Evolutionary conservation across 2,113 vertebrate genomes (phyloP).

Genomic region (Petrocephalus zakoni): DNA sequence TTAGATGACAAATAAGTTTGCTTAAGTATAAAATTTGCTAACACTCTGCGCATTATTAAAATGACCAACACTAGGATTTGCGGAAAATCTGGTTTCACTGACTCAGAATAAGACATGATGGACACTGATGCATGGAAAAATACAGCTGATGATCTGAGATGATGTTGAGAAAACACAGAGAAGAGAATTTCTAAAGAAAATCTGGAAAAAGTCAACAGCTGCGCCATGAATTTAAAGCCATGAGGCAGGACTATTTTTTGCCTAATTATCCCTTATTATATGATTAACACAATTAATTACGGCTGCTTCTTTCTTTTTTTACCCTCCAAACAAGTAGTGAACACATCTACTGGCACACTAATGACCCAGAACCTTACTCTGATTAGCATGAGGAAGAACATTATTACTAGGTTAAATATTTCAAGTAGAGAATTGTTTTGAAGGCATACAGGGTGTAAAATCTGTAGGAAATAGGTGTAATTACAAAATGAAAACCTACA

Average conservation of each 20-base stretch:
- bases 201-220: constrained; percentile 66
- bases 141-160: constrained; percentile 78
- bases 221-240: constrained; percentile 59
- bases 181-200: constrained; percentile 74
- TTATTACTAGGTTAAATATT: constrained; percentile 52
- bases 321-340: constrained; percentile 52
- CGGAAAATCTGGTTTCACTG: not conserved
- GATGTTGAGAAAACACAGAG: constrained; percentile 82
- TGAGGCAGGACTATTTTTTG: constrained; percentile 63
- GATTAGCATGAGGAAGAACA: constrained; percentile 62
- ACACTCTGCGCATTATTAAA: not conserved
- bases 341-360: constrained; percentile 59
- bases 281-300: constrained; percentile 70
- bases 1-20: not conserved
- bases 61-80: not conserved
- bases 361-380: constrained; percentile 47
- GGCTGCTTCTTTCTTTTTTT: constrained; percentile 63
- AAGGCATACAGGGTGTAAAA: constrained; percentile 51
- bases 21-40: too few species aligned
- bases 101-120: not conserved
- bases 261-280: constrained; percentile 57
- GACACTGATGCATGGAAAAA: constrained; percentile 62
- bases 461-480: constrained; percentile 44
- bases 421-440: constrained; percentile 55
- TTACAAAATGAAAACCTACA: not conserved